Evolutionary conservation across 2,113 vertebrate genomes (phyloP).

Genomic region (Chitala chitala): DNA sequence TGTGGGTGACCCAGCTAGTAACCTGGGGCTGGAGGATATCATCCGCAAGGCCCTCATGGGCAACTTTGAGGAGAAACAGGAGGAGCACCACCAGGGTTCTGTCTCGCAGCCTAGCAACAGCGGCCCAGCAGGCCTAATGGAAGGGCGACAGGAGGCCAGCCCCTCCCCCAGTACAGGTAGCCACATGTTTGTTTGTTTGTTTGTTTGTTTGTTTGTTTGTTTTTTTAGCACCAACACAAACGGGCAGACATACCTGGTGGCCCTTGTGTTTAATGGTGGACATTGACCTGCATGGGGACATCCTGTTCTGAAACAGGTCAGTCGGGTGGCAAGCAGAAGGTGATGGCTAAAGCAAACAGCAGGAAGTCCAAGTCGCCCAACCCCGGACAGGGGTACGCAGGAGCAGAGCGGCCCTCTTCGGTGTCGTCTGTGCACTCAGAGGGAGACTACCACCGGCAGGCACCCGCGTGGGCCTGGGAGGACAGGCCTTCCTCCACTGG

Average conservation of each 20-base stretch:
- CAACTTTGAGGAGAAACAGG: constrained; percentile 87
- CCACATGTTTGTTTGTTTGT: not conserved
- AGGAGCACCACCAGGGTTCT: constrained; percentile 78
- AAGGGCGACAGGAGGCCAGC: constrained; percentile 79
- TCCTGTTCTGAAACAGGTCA: not conserved
- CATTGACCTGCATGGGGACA: not conserved
- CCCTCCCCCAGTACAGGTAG: constrained; percentile 84
- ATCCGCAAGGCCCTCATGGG: constrained; percentile 97
- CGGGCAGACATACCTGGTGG: not conserved
- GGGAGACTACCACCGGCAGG: constrained; percentile 92
- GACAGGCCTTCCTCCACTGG: constrained; percentile 93
- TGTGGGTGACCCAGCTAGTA: constrained; percentile 91
- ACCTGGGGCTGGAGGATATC: constrained; percentile 94
- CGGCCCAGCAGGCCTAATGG: constrained; percentile 53
- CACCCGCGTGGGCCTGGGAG: constrained; percentile 90
- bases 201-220: not conserved
- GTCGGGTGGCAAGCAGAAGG: constrained; percentile 76
- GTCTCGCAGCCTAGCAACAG: constrained; percentile 60
- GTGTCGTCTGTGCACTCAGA: constrained; percentile 96
- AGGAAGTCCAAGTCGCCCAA: constrained; percentile 92
- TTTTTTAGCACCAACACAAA: too few species aligned
- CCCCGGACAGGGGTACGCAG: constrained; percentile 80
- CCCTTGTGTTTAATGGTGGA: not conserved
- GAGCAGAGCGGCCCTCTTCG: constrained; percentile 82
- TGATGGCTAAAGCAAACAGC: constrained; percentile 77